Percentiles rank a stretch among this genome's conserved stretches.
These are phyloP conservation scores for Tineola bisselliella DNA, from an alignment of 2,888 invertebrate species.

Conservation along the genomic window DNA sequence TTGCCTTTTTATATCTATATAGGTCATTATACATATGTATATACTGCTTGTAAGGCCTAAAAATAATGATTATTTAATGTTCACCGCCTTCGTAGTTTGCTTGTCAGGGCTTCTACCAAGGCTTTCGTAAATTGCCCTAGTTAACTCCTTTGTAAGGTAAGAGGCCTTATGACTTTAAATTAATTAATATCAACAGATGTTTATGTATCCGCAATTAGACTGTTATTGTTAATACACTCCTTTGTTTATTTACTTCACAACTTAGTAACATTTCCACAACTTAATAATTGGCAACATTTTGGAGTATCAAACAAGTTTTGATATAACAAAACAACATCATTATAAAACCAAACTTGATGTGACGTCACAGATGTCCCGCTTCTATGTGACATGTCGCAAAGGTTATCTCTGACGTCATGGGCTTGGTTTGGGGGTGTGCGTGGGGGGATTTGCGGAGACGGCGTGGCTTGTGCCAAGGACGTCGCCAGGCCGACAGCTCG, in stretches of 20 bases:
- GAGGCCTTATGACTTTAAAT: not conserved
- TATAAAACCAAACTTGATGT: conserved; percentile 18
- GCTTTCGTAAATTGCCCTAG: not conserved
- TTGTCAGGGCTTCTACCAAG: not conserved
- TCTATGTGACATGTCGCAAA: conserved; percentile 23
- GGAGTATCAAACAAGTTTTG: not conserved
- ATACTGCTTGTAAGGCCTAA: too few species aligned
- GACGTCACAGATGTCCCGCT: conserved; percentile 52
- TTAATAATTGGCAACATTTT: not conserved
- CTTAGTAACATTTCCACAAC: not conserved
- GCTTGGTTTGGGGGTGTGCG: conserved; percentile 28
- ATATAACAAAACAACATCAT: not conserved
- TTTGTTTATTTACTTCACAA: not conserved
- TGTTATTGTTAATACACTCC: not conserved
- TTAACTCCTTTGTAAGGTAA: not conserved
- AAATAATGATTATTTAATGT: not conserved
- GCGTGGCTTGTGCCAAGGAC: conserved; percentile 57
- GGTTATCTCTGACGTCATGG: conserved; percentile 9
- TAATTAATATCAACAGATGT: not conserved
- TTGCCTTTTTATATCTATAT: not conserved
- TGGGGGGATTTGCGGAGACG: conserved; percentile 36
- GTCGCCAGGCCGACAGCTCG: conserved; percentile 60
- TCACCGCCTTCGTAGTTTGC: not conserved
- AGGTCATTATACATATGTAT: not conserved
- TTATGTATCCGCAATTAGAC: not conserved